Percentiles rank a stretch among this genome's conserved stretches.
These are phyloP conservation scores for Cyrtodaria siliqua DNA, from an alignment of 2,888 invertebrate genomes.

Conservation along the genomic window DNA sequence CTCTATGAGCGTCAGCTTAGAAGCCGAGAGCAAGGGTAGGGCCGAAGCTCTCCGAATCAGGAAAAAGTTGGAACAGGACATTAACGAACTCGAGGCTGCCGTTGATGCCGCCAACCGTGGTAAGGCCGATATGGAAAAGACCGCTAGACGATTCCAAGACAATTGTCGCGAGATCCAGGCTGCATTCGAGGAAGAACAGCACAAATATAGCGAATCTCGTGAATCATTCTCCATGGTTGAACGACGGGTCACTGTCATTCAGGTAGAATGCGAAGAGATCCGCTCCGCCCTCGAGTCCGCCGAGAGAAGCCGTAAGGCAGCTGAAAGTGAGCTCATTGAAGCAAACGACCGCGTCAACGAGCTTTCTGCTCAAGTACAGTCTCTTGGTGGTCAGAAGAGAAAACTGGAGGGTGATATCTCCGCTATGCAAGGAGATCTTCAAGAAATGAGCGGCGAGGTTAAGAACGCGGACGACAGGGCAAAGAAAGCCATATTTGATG, in stretches of 20 bases:
- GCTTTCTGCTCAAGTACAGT: conserved; percentile 96
- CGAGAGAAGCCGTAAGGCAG: conserved; percentile 98
- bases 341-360: conserved; percentile 99
- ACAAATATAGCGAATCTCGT: conserved; percentile 98
- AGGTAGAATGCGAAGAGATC: conserved; percentile 99
- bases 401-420: conserved; percentile 99
- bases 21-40: conserved; percentile 99
- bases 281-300: conserved; percentile 96
- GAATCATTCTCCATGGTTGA: conserved; percentile 99
- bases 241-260: conserved; percentile 98
- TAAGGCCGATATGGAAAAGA: conserved; percentile 99
- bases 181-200: conserved; percentile 99
- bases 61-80: conserved; percentile 99
- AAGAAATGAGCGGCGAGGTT: conserved; percentile 99
- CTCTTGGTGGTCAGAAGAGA: conserved; percentile 98
- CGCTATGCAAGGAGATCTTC: conserved; percentile 98
- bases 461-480: conserved; percentile 97
- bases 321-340: conserved; percentile 98
- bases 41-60: conserved; percentile 99
- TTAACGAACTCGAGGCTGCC: conserved; percentile 99
- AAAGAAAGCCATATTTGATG: conserved; percentile 89
- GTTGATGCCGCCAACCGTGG: conserved; percentile 99
- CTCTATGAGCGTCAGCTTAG: conserved; percentile 99
- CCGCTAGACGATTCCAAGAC: conserved; percentile 99
- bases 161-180: conserved; percentile 97